These are phyloP conservation scores for Cichladusa arquata DNA, from an alignment of 2,113 vertebrate genomes.

Conservation along the genomic window DNA sequence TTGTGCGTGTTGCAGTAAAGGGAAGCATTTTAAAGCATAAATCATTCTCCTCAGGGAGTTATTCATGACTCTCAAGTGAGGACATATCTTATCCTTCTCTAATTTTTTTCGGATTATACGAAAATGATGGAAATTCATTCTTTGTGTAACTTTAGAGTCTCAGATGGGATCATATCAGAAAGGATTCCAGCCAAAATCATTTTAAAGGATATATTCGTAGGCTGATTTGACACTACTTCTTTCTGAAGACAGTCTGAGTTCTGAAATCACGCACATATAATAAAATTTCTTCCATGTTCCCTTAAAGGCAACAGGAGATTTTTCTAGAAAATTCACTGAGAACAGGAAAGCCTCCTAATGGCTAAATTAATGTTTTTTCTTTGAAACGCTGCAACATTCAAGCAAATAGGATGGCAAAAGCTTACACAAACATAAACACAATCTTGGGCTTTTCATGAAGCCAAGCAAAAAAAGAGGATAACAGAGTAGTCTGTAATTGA, in stretches of 20 bases:
- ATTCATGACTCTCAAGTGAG: not conserved
- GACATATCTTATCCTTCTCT: not conserved
- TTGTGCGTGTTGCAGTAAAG: not conserved
- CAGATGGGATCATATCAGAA: not conserved
- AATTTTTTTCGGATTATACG: not conserved
- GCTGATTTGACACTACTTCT: not conserved
- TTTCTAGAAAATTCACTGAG: not conserved
- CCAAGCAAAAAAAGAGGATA: not conserved
- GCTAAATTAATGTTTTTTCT: not conserved
- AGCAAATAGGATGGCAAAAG: not conserved
- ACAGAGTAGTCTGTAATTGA: not conserved
- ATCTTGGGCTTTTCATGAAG: not conserved
- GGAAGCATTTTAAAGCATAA: not conserved
- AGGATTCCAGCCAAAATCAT: not conserved
- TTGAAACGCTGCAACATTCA: not conserved
- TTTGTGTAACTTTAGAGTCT: not conserved
- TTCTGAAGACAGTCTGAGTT: not conserved
- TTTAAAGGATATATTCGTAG: constrained; percentile 12
- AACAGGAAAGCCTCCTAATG: not conserved
- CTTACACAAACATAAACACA: not conserved
- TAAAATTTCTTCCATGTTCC: not conserved
- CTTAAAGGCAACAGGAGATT: not conserved
- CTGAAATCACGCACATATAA: not conserved
- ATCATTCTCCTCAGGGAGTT: not conserved
- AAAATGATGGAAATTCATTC: not conserved